Evolutionary conservation across 2,113 vertebrate species (phyloP).

Genomic region (Anoplopoma fimbria): DNA sequence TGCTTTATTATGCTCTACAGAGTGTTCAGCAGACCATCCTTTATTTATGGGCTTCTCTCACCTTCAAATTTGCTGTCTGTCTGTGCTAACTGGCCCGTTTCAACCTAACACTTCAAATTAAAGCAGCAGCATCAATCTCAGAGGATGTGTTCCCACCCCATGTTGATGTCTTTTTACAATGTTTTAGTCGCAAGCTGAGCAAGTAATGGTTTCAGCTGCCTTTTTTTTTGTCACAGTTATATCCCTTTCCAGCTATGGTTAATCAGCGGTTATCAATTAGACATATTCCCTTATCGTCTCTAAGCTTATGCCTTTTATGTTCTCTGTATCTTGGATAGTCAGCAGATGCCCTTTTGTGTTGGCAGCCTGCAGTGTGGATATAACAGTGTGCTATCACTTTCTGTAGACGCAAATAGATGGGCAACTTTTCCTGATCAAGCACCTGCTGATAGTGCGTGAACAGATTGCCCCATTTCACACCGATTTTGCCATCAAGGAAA

Average conservation of each 20-base stretch:
- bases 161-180: conserved; percentile 52
- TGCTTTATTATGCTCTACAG: conserved; percentile 57
- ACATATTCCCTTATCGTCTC: conserved; percentile 58
- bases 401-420: conserved; percentile 93
- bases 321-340: conserved; percentile 57
- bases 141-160: conserved; percentile 41
- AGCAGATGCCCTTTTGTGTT: conserved; percentile 71
- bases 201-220: conserved; percentile 50
- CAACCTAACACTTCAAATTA: conserved; percentile 66
- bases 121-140: conserved; percentile 63
- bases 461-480: conserved; percentile 99
- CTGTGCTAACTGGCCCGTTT: conserved; percentile 67
- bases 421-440: conserved; percentile 99
- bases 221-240: conserved; percentile 52
- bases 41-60: conserved; percentile 69
- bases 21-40: conserved; percentile 57
- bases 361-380: conserved; percentile 68
- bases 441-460: conserved; percentile 98
- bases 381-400: conserved; percentile 80
- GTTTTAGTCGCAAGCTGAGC: conserved; percentile 58
- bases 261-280: conserved; percentile 73
- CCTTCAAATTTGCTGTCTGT: conserved; percentile 69
- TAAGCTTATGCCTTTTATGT: conserved; percentile 58
- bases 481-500: conserved; percentile 99
- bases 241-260: conserved; percentile 54